A percentile compares a stretch with the other conserved stretches of the same genome.
Conservation (phyloP, 2,888 invertebrate genomes). For the Ptychoptera contaminata region DNA sequence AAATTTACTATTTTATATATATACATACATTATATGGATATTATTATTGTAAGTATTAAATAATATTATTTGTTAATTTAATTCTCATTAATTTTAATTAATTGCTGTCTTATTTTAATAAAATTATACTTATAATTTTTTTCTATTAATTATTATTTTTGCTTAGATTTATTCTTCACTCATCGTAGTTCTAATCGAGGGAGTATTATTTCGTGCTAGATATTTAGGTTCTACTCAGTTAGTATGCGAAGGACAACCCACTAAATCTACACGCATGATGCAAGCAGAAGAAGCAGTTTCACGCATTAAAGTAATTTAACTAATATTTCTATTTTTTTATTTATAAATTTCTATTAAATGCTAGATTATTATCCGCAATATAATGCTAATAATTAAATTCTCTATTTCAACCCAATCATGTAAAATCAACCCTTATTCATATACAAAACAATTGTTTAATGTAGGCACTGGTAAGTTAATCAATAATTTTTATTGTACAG, state of each 20-base stretch:
- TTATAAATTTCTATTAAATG: neutral
- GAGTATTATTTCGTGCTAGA: conserved; percentile 92
- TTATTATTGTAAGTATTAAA: neutral
- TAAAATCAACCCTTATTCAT: neutral
- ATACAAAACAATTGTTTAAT: neutral
- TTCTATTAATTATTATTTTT: neutral
- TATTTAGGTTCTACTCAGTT: conserved; percentile 98
- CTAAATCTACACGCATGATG: conserved; percentile 97
- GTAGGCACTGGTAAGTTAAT: conserved; percentile 11
- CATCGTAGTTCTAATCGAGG: conserved; percentile 84
- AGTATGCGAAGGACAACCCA: conserved; percentile 96
- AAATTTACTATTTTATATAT: neutral
- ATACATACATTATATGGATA: neutral
- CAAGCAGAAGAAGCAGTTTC: conserved; percentile 99
- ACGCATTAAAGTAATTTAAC: conserved; percentile 76
- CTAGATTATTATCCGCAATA: neutral
- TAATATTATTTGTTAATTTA: neutral
- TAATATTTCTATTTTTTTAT: neutral
- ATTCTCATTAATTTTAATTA: neutral
- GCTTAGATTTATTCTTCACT: neutral
- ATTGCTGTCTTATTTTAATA: neutral
- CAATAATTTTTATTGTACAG: neutral
- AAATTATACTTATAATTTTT: neutral
- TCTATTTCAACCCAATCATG: neutral
- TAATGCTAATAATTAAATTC: neutral